A percentile compares a stretch with the other conserved stretches of the same genome.
Conservation (phyloP, 2,113 vertebrate genomes). For the Pterophyllum scalare region DNA sequence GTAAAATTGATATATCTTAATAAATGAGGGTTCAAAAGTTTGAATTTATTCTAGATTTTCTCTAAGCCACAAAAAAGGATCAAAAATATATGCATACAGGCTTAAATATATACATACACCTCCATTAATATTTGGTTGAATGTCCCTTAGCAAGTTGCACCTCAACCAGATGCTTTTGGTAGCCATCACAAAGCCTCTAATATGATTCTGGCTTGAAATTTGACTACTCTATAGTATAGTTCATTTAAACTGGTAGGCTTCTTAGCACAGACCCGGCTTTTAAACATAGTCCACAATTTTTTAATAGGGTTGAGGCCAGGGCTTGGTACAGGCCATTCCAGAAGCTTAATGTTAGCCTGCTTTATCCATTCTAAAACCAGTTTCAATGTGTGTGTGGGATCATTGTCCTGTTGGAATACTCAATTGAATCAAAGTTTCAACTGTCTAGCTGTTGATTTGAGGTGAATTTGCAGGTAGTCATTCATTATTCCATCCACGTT, state of each 20-base stretch:
- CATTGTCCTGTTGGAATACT: too few species aligned
- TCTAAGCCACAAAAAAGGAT: not conserved
- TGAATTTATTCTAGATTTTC: not conserved
- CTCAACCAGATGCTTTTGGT: not conserved
- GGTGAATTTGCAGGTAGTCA: too few species aligned
- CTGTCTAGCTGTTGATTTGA: too few species aligned
- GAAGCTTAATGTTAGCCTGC: too few species aligned
- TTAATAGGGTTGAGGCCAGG: too few species aligned
- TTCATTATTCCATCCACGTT: too few species aligned
- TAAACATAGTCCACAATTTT: too few species aligned
- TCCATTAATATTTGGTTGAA: not conserved
- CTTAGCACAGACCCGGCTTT: too few species aligned
- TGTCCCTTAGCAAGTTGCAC: not conserved
- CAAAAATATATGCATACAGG: not conserved
- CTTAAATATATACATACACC: not conserved
- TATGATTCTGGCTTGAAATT: not conserved
- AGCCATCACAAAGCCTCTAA: not conserved
- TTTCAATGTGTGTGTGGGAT: too few species aligned
- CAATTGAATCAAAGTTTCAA: too few species aligned
- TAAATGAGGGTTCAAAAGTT: not conserved
- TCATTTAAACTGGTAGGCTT: not conserved
- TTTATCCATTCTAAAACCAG: too few species aligned
- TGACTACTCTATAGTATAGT: not conserved
- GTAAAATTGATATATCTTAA: not conserved
- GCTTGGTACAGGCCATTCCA: too few species aligned